Base-by-base conservation (phyloP, 2,888 invertebrate species). In the Spisula solida region DNA sequence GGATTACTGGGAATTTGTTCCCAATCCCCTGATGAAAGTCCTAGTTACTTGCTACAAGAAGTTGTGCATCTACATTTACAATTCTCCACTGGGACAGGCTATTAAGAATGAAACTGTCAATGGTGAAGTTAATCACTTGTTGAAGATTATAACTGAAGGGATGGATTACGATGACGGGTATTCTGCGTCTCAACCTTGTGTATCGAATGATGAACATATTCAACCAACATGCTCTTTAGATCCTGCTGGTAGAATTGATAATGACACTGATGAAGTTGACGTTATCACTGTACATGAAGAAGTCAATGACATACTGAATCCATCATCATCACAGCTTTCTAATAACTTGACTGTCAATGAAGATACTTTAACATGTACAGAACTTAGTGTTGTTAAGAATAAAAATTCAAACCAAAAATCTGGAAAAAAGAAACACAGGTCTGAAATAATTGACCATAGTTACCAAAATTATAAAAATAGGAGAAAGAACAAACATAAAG, bases 31-130 rank as follows among this genome's bases (percentile, higher is more conserved):
- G 94, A 97, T 99, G 94, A 97, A 98, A 85, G 98, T 98, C 94
- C 97, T 99, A 78, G 97, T 99, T 88, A 98, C 98, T 96, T 98
- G 99, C 97, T 99, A 98, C 96, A 98, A 98, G 97, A 98, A 98
- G 95, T 97, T 99, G 91, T 99, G 99, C 97, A 98, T 98, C 95
- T 98, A 98, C 97, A 97, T 99, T 94, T 97, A 98, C n/a, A 88
- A 89, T 56, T 94, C 95, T 1, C 91, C 91, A 12, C 91, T 95
- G 29, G 94, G 95, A 8, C 70, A 83, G 20, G 93, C 93, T 41
- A 88, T 96, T 47, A 79, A 70, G 51, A 89, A 88, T 79, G 79
- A 78, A 34, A 83, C 81, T n/a, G 56, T 91, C 2, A 95, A 95
- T 86, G 95, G 95, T 25, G 95, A 95, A 86, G 94, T 93, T 12